Percentiles rank a stretch among this genome's conserved stretches.
Conservation (phyloP, 2,113 vertebrate species). For the Heloderma charlesbogerti region DNA sequence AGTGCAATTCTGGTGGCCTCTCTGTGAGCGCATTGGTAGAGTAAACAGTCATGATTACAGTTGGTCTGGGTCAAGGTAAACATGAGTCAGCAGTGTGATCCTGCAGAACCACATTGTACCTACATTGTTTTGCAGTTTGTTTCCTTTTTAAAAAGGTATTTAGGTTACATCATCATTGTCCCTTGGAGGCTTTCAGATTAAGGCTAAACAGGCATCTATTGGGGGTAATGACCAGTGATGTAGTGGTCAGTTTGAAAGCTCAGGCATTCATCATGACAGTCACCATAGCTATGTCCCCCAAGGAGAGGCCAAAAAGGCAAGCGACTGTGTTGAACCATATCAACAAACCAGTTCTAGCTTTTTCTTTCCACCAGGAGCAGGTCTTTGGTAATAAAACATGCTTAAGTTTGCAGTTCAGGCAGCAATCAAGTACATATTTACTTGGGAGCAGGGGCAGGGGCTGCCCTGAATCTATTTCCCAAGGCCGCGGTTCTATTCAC, state of each 20-base stretch:
- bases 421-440: not conserved
- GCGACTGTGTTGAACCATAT: too few relatives aligned
- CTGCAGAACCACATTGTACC: not conserved
- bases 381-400: not conserved
- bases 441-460: too few relatives aligned
- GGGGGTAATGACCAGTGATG: not conserved
- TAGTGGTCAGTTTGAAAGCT: too few relatives aligned
- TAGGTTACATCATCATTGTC: not conserved
- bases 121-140: not conserved
- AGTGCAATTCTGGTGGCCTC: not conserved
- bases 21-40: too few relatives aligned
- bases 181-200: not conserved
- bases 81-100: not conserved
- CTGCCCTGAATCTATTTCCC: too few relatives aligned
- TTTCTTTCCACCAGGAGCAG: too few relatives aligned
- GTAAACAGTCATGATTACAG: not conserved
- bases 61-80: not conserved
- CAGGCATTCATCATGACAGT: too few relatives aligned
- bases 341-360: too few relatives aligned
- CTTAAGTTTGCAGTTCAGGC: not conserved
- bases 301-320: too few relatives aligned
- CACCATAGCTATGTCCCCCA: too few relatives aligned
- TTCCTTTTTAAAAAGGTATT: not conserved
- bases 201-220: not conserved
- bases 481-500: too few relatives aligned